These are phyloP conservation scores for Pardosa pseudoannulata DNA, from an alignment of 2,888 invertebrate species.

Conservation along the genomic window DNA sequence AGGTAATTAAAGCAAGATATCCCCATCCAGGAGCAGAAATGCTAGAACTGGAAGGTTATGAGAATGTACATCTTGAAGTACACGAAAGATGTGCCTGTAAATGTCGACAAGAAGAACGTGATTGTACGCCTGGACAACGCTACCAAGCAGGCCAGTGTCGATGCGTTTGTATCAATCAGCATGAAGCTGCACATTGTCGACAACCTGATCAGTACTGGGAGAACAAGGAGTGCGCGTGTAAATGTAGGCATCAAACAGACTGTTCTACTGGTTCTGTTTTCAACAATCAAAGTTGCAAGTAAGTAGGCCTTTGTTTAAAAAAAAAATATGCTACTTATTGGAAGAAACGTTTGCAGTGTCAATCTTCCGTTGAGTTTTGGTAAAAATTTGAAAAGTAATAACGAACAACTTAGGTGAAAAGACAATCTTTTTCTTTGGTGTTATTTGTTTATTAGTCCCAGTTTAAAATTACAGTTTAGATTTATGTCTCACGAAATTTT, in stretches of 20 bases:
- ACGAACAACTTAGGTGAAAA: too few relatives aligned
- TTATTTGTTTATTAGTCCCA: too few relatives aligned
- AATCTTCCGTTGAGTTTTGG: too few relatives aligned
- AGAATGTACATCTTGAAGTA: constrained; percentile 55
- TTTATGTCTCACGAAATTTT: too few relatives aligned
- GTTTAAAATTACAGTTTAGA: too few relatives aligned
- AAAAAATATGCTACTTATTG: too few relatives aligned
- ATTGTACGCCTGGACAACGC: constrained; percentile 82
- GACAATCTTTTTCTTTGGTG: too few relatives aligned
- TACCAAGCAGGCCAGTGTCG: constrained; percentile 81
- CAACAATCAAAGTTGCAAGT: constrained; percentile 81
- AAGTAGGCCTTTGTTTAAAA: too few relatives aligned
- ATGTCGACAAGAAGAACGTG: constrained; percentile 71
- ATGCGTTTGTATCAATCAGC: constrained; percentile 82
- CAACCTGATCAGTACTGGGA: constrained; percentile 81
- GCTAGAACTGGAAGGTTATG: constrained; percentile 55
- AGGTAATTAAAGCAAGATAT: constrained; percentile 67
- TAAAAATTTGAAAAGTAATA: too few relatives aligned
- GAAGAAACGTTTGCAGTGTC: too few relatives aligned
- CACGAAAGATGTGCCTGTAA: constrained; percentile 65
- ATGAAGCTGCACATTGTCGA: constrained; percentile 82
- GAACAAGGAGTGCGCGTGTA: constrained; percentile 81
- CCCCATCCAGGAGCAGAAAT: constrained; percentile 53
- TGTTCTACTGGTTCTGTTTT: constrained; percentile 83
- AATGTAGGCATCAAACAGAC: constrained; percentile 80